phyloP scores from a whole-genome alignment of 2,888 invertebrate genomes.

The Drepana falcataria region DNA sequence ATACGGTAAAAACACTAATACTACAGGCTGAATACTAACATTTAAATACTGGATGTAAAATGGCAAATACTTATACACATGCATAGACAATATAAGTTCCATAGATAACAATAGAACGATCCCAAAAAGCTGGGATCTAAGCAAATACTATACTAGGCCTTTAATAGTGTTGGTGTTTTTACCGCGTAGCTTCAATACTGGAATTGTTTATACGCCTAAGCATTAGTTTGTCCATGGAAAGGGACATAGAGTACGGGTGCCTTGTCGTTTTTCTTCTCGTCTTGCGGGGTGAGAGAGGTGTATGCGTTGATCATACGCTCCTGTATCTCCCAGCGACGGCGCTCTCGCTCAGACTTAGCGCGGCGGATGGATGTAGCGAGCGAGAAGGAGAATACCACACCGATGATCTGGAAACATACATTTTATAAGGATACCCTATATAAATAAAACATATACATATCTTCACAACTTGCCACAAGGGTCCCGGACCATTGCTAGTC shows the following conservation, averaged over 20 bases:
- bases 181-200: neutral
- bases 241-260: conserved; percentile 71
- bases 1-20: no score
- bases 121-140: no score
- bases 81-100: no score
- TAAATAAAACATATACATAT: no score
- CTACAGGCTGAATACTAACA: no score
- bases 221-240: conserved; percentile 63
- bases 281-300: conserved; percentile 60
- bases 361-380: conserved; percentile 90
- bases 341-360: conserved; percentile 85
- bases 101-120: no score
- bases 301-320: conserved; percentile 77
- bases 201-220: conserved; percentile 26
- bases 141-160: no score
- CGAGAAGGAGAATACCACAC: conserved; percentile 93
- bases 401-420: conserved; percentile 82
- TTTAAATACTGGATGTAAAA: no score
- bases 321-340: conserved; percentile 83
- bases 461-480: no score
- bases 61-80: no score
- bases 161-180: neutral
- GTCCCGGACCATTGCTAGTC: no score
- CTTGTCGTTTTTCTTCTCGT: conserved; percentile 59
- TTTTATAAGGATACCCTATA: conserved; percentile 5